Percentiles rank a stretch among this genome's conserved stretches.
These are phyloP conservation scores for Scarus forsteni DNA, from an alignment of 2,797 vertebrate species.

Conservation along the genomic window DNA sequence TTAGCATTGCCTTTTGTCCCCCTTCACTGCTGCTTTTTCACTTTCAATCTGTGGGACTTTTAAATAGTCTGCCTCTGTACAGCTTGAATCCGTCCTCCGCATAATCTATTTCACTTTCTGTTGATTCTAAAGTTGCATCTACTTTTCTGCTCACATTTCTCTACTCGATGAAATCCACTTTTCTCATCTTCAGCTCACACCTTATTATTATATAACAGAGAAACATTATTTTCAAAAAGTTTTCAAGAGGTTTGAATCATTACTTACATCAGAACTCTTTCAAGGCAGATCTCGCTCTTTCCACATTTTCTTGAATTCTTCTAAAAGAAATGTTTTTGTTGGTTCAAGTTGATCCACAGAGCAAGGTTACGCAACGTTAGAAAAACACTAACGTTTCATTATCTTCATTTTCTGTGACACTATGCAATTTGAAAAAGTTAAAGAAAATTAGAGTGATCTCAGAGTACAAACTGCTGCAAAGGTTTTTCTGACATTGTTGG, in stretches of 20 bases:
- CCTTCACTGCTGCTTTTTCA: neutral
- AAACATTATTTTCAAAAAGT: neutral
- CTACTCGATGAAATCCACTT: constrained; percentile 4
- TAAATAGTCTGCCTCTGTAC: constrained; percentile 1
- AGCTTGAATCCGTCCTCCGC: constrained; percentile 3
- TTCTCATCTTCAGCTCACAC: neutral
- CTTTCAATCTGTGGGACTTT: constrained; percentile 11
- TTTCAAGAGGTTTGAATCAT: no score
- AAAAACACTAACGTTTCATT: no score
- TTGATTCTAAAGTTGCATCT: neutral
- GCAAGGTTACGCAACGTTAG: no score
- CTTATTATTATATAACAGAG: neutral
- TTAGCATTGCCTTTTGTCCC: constrained; percentile 33
- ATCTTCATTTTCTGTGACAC: no score
- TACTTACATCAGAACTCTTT: neutral
- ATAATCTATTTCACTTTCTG: neutral
- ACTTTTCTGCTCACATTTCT: neutral
- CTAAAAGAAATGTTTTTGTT: constrained; percentile 22
- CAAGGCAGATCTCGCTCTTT: neutral
- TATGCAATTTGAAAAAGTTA: no score
- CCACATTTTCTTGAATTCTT: constrained; percentile 6
- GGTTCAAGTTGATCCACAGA: constrained; percentile 7
- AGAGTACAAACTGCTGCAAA: no score
- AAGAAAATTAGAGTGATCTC: no score
- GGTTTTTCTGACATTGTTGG: no score